Base-by-base conservation (phyloP, 2,888 invertebrate genomes). In the Mylabris sibirica region DNA sequence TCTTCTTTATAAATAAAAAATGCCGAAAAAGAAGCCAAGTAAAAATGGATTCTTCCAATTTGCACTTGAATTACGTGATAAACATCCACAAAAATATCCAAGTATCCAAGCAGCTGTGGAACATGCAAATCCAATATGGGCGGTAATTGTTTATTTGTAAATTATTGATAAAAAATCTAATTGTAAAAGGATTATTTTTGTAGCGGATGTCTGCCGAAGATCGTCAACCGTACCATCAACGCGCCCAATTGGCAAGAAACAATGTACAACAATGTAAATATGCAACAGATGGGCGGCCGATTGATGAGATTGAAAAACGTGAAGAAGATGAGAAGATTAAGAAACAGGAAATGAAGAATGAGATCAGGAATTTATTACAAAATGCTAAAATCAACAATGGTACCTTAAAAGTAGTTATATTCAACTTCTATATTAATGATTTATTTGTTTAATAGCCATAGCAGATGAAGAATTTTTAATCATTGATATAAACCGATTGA, bases 401-500 rank as follows among this genome's bases (percentile, higher is more conserved):
- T 60, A 60, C 1, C 1, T 4, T 30, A n/a, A n/a, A n/a, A n/a
- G 30, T 30, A 6, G 8, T 30, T 30, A 4, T 30, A 30, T 0
- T 30, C 8, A 8, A 30, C 8, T 30, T 30, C 30, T 30, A 30
- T 6, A 30, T 30, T 30, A 60, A 30, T 30, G 60, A 53, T 14
- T 14, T 8, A 1, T 30, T 8, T 0, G 30, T 30, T 8, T 0
- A 8, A 30, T 57, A 69, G 69, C 9, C 57, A 22, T 69, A 14
- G 63, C 24, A 12, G 41, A 73, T 12, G 73, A 79, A 67, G 61
- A 69, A 4, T 80, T 80, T 64, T 77, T 76, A 30, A 67, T 81
- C 3, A 76, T 81, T 34, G 77, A 81, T 64, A 64, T 78, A 2
- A 81, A 81, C 60, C 74, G 69, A n/a, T 79, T 80, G 60, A 74